Conservation (phyloP, 2,797 vertebrate species). For the Gallinago solitaria region DNA sequence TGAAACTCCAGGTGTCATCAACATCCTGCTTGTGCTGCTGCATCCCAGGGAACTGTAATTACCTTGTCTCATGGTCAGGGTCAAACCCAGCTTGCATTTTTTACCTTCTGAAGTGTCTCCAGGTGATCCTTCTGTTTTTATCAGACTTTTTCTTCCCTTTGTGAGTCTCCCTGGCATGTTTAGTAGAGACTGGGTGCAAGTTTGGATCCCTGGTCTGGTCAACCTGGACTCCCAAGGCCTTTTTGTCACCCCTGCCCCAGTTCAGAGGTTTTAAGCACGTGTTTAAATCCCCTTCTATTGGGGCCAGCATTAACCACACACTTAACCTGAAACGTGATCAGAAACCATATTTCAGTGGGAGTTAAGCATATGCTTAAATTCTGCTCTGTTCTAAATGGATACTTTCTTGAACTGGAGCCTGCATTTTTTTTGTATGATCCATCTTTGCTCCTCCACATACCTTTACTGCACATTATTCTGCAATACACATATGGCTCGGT, state of each 20-base stretch:
- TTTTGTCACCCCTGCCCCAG: background rate
- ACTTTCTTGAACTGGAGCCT: conserved; percentile 38
- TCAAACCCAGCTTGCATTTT: background rate
- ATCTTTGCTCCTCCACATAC: background rate
- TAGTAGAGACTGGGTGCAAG: background rate
- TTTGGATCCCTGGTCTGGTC: background rate
- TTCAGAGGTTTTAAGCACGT: background rate
- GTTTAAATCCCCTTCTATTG: background rate
- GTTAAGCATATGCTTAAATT: conserved; percentile 6
- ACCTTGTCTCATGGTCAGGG: background rate
- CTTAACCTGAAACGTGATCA: conserved; percentile 24
- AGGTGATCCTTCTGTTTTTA: background rate
- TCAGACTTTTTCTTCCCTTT: background rate
- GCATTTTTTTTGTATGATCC: background rate
- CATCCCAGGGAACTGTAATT: background rate
- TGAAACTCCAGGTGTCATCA: background rate
- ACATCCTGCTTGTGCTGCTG: background rate
- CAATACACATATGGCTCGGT: background rate
- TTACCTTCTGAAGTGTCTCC: background rate
- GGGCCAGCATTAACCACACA: background rate
- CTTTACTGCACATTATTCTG: background rate
- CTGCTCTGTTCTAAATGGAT: conserved; percentile 18
- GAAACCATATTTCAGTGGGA: conserved; percentile 23
- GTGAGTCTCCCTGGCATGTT: rapidly evolving
- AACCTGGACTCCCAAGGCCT: background rate